Evolutionary conservation across 1,140 invertebrate species (phyloP).

Genomic region (Bombus picipes): DNA sequence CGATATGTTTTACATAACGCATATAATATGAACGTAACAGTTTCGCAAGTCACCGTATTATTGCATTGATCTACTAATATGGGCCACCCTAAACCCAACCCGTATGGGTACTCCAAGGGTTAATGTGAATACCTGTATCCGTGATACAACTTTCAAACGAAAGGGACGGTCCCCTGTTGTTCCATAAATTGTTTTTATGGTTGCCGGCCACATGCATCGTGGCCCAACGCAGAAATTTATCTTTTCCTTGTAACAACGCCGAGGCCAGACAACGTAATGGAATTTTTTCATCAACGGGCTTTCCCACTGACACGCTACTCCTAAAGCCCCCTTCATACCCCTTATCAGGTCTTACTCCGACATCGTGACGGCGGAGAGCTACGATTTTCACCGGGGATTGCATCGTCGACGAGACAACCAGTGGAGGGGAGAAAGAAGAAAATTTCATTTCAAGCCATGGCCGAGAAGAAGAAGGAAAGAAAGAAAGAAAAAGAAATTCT

Average conservation of each 20-base stretch:
- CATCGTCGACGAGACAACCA: neutral
- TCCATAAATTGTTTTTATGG: neutral
- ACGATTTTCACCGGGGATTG: slow-evolving; percentile 39
- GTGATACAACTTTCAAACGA: no score
- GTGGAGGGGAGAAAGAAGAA: neutral
- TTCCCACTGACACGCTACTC: slow-evolving; percentile 60
- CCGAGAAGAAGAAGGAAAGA: neutral
- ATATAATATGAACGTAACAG: neutral
- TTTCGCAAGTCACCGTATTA: neutral
- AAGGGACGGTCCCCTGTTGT: neutral
- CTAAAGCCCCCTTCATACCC: slow-evolving; percentile 63
- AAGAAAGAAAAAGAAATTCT: neutral
- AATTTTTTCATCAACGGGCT: slow-evolving; percentile 76
- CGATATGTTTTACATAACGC: no score
- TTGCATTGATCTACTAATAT: no score
- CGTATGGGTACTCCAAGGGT: no score
- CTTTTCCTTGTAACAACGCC: slow-evolving; percentile 68
- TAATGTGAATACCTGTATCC: no score
- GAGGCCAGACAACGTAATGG: slow-evolving; percentile 70
- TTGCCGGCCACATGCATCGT: no score
- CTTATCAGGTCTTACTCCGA: slow-evolving; percentile 54
- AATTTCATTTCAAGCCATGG: slow-evolving; percentile 19
- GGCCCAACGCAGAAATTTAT: slow-evolving; percentile 65
- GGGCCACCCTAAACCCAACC: no score
- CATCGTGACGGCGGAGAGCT: slow-evolving; percentile 3